Percentiles rank a stretch among this genome's conserved stretches.
Evolutionary conservation across 2,888 invertebrate species (phyloP).

Genomic region (Mythimna impura): DNA sequence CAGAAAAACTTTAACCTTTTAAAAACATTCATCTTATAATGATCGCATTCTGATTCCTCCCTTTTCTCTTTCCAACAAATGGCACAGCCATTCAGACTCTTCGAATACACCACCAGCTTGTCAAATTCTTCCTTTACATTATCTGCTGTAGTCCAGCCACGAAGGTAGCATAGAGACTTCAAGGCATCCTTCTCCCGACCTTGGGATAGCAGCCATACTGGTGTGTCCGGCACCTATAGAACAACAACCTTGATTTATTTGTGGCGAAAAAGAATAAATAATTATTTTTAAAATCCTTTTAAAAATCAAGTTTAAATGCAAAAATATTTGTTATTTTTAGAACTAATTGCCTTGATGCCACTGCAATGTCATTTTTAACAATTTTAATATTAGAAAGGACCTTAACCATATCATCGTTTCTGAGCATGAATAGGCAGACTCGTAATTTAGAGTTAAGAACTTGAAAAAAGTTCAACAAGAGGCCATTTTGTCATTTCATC

Average conservation of each 20-base stretch:
- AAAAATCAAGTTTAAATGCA: no score
- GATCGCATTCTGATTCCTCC: constrained; percentile 75
- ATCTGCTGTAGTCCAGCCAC: constrained; percentile 88
- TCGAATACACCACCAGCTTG: constrained; percentile 81
- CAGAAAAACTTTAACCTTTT: constrained; percentile 70
- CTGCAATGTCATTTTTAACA: no score
- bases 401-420: no score
- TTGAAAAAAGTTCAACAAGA: no score
- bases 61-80: constrained; percentile 76
- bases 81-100: constrained; percentile 78
- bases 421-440: no score
- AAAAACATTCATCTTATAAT: constrained; percentile 77
- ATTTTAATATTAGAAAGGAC: no score
- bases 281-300: not conserved
- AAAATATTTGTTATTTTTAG: no score
- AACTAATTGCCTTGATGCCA: no score
- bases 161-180: constrained; percentile 88
- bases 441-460: no score
- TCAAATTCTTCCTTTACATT: constrained; percentile 87
- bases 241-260: not conserved
- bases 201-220: constrained; percentile 89
- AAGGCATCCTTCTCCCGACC: constrained; percentile 87
- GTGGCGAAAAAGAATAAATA: not conserved
- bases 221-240: constrained; percentile 89
- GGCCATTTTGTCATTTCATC: no score